A percentile compares a stretch with the other conserved stretches of the same genome.
Conservation (phyloP, 1,140 invertebrate genomes). For the Plodia interpunctella region DNA sequence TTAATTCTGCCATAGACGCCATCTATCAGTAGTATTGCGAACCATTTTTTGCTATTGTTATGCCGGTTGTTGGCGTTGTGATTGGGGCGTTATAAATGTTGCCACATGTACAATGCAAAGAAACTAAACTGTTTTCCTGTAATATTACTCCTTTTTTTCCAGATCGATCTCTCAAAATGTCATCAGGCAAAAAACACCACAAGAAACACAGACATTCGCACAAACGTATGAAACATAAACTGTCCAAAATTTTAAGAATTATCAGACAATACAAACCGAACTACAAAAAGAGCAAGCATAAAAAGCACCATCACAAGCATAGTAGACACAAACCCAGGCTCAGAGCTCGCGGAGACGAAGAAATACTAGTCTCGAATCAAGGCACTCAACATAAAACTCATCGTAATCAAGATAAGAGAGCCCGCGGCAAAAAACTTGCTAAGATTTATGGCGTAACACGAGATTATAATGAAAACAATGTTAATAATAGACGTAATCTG, state of each 20-base stretch:
- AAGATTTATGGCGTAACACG: too few relatives aligned
- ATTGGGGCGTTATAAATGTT: too few relatives aligned
- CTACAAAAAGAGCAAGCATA: neutral
- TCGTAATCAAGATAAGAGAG: too few relatives aligned
- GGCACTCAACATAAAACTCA: too few relatives aligned
- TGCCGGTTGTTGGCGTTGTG: too few relatives aligned
- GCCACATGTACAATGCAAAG: too few relatives aligned
- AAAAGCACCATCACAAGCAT: neutral
- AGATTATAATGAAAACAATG: too few relatives aligned
- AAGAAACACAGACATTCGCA: neutral
- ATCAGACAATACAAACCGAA: neutral
- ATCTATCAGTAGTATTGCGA: too few relatives aligned
- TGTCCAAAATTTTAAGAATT: neutral
- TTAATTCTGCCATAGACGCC: too few relatives aligned
- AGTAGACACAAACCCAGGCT: neutral
- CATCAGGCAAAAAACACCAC: neutral
- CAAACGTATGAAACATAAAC: neutral
- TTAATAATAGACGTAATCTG: neutral
- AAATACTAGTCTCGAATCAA: neutral
- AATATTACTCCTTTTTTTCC: neutral
- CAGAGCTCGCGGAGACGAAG: neutral
- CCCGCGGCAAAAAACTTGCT: too few relatives aligned
- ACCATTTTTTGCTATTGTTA: too few relatives aligned
- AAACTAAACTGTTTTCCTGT: too few relatives aligned
- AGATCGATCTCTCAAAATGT: neutral